phyloP scores from a whole-genome alignment of 1,140 invertebrate genomes.

The Ostrea denselamellosa region DNA sequence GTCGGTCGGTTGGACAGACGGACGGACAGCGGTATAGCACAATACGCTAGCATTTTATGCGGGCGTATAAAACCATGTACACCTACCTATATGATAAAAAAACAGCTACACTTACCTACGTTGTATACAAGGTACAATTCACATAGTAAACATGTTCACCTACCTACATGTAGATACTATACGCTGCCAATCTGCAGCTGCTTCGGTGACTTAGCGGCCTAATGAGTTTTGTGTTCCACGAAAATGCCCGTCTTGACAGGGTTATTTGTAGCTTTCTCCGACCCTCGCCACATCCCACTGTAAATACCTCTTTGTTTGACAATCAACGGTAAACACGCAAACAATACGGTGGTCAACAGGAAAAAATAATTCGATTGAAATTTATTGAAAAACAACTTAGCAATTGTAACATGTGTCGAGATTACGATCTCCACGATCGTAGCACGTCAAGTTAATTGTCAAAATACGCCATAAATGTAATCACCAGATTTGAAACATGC shows the following conservation, averaged over 20 bases:
- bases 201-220: neutral
- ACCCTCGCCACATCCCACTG: neutral
- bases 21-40: no score
- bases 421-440: neutral
- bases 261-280: neutral
- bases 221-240: neutral
- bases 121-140: neutral
- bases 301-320: neutral
- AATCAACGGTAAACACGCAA: neutral
- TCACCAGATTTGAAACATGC: neutral
- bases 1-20: no score
- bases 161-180: neutral
- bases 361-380: conserved; percentile 16
- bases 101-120: neutral
- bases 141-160: neutral
- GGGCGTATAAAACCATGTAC: no score
- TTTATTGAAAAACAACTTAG: conserved; percentile 32
- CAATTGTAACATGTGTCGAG: neutral
- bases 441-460: neutral
- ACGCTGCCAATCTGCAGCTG: neutral
- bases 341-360: neutral
- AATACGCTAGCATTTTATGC: no score
- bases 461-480: neutral
- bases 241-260: neutral
- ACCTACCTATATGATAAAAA: neutral